phyloP scores from a whole-genome alignment of 2,888 invertebrate genomes.

The Rotaria sp. region DNA sequence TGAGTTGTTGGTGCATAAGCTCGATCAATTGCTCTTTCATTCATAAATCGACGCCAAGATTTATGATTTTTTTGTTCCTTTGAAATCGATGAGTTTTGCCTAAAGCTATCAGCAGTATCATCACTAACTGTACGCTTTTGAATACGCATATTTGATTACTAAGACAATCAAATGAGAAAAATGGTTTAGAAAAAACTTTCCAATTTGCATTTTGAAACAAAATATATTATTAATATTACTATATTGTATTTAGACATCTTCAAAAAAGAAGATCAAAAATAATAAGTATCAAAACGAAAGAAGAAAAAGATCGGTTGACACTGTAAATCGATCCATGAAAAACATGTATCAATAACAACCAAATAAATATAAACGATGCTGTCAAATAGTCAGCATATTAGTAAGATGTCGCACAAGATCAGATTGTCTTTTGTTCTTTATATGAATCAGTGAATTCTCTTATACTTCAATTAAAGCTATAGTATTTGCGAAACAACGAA shows the following conservation, averaged over 20 bases:
- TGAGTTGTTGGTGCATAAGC: background rate
- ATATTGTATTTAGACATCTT: no score
- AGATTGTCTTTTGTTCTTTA: no score
- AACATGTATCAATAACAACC: no score
- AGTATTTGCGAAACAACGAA: no score
- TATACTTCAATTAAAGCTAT: no score
- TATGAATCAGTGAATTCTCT: no score
- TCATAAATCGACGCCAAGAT: slow-evolving; percentile 19
- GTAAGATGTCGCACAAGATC: no score
- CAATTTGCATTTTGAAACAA: background rate
- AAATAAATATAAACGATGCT: no score
- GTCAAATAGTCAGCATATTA: no score
- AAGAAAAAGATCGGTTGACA: background rate
- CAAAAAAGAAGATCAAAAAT: no score
- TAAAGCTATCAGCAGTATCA: background rate
- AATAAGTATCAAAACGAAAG: background rate
- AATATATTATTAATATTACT: background rate
- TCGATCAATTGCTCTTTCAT: background rate
- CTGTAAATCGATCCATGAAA: no score
- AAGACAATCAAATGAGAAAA: background rate
- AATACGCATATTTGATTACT: background rate
- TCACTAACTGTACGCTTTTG: background rate
- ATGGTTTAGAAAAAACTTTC: background rate
- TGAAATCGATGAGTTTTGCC: background rate
- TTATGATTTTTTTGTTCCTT: background rate